Evolutionary conservation across 2,797 vertebrate species (phyloP).

Genomic region (Phrynocephalus forsythii): DNA sequence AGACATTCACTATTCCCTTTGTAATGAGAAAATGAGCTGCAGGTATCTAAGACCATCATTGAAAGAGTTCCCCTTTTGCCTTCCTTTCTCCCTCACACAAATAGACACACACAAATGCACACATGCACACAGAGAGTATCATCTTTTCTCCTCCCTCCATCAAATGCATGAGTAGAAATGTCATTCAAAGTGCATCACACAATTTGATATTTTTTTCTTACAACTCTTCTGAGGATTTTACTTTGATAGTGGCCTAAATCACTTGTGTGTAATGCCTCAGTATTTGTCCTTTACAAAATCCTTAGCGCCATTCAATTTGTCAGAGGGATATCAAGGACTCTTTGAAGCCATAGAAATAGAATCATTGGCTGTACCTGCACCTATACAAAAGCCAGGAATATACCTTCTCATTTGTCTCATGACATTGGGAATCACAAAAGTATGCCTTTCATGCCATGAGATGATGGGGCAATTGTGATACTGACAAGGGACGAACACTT

Average conservation of each 20-base stretch:
- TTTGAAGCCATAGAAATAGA: constrained; percentile 38
- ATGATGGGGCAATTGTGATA: neutral
- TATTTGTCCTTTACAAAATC: constrained; percentile 34
- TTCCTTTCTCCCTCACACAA: neutral
- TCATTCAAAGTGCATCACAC: constrained; percentile 36
- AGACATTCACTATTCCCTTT: neutral
- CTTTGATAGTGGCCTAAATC: constrained; percentile 56
- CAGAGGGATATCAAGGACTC: constrained; percentile 57
- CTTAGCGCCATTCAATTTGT: constrained; percentile 57
- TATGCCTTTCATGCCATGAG: no score
- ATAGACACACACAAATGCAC: neutral
- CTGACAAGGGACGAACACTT: neutral
- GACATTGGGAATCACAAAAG: no score
- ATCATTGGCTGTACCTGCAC: constrained; percentile 42
- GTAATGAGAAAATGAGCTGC: neutral
- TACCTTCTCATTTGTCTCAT: neutral
- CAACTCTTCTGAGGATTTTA: constrained; percentile 60
- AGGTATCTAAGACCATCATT: constrained; percentile 42
- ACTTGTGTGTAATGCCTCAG: constrained; percentile 35
- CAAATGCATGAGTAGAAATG: constrained; percentile 16
- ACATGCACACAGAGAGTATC: neutral
- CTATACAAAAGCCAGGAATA: constrained; percentile 50
- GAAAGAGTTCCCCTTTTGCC: constrained; percentile 39
- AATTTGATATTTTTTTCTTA: constrained; percentile 68
- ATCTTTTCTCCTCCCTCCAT: neutral